Percentiles rank a stretch among this genome's conserved stretches.
Conservation (phyloP, 2,113 vertebrate species). For the Stictonetta naevosa region DNA sequence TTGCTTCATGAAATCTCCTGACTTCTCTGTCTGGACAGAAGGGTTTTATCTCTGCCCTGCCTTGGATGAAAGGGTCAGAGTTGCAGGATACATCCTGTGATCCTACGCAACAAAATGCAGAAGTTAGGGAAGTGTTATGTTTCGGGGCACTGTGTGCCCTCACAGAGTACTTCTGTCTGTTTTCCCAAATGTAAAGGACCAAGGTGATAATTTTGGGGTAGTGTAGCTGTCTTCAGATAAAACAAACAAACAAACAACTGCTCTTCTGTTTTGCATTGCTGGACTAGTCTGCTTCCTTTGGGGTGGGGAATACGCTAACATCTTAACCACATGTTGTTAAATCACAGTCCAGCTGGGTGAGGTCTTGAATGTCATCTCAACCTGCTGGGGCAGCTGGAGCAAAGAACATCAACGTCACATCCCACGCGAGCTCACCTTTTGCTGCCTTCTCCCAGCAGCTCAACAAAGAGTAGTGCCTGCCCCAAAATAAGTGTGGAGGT, state of each 20-base stretch:
- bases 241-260: not conserved
- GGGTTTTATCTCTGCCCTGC: not conserved
- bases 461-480: not conserved
- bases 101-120: not conserved
- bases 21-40: not conserved
- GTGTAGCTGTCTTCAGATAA: not conserved
- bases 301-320: rapidly evolving
- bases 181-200: not conserved
- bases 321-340: too few species aligned
- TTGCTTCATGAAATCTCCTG: not conserved
- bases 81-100: not conserved
- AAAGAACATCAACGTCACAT: rapidly evolving
- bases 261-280: not conserved
- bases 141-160: not conserved
- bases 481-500: not conserved
- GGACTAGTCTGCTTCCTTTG: not conserved
- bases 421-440: not conserved
- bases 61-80: not conserved
- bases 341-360: rapidly evolving
- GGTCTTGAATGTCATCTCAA: not conserved
- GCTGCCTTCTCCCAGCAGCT: not conserved
- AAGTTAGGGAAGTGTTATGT: not conserved
- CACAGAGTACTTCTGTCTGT: not conserved
- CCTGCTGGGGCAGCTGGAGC: not conserved
- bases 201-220: not conserved